phyloP scores from a whole-genome alignment of 2,888 invertebrate genomes.

The Ormyrus labotus region DNA sequence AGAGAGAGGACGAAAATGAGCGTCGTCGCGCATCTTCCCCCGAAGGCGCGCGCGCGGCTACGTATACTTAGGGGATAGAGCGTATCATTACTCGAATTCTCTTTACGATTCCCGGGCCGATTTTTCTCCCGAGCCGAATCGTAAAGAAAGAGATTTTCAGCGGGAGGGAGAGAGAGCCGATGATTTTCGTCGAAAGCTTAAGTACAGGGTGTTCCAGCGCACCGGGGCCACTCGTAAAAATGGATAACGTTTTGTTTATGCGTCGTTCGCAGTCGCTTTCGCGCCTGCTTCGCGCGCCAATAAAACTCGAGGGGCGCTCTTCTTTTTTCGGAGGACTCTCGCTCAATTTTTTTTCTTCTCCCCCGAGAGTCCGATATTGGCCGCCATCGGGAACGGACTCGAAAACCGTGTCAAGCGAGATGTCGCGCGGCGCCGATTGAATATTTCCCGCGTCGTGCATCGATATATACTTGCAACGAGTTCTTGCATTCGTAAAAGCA shows the following conservation, averaged over 20 bases:
- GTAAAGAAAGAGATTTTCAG: slow-evolving; percentile 12
- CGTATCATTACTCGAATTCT: slow-evolving; percentile 63
- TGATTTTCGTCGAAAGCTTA: slow-evolving; percentile 50
- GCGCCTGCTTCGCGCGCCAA: slow-evolving; percentile 18
- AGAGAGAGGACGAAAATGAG: slow-evolving; percentile 16
- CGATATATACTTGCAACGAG: background rate
- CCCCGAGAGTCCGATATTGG: background rate
- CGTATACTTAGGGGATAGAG: slow-evolving; percentile 60
- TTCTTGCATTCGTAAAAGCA: background rate
- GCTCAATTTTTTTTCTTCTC: background rate
- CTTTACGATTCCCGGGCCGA: slow-evolving; percentile 62
- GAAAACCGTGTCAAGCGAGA: slow-evolving; percentile 6
- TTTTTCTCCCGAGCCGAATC: slow-evolving; percentile 24
- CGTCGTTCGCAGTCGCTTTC: background rate
- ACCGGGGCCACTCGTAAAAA: slow-evolving; percentile 38
- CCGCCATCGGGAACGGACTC: slow-evolving; percentile 22
- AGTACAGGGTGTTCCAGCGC: slow-evolving; percentile 14
- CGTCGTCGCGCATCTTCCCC: slow-evolving; percentile 49
- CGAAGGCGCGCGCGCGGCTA: slow-evolving; percentile 54
- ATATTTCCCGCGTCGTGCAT: background rate
- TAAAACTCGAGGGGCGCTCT: slow-evolving; percentile 19
- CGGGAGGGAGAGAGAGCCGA: background rate
- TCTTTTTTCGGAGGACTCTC: background rate
- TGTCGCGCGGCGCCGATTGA: background rate
- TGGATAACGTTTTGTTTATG: slow-evolving; percentile 49